Conservation (phyloP, 2,888 invertebrate genomes). For the Helicoverpa assulta region DNA sequence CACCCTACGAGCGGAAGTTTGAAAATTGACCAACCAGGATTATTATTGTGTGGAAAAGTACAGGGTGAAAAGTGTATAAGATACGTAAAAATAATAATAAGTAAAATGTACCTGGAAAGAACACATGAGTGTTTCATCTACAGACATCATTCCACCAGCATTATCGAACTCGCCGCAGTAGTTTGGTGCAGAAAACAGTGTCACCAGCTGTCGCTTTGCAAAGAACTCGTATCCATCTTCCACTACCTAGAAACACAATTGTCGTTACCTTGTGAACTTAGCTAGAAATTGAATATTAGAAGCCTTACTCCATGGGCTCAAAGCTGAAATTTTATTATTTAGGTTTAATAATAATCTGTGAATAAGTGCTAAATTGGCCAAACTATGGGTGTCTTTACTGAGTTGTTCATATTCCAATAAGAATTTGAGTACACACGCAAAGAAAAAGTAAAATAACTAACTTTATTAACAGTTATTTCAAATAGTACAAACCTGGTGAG, state of each 20-base stretch:
- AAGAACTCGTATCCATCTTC: constrained; percentile 99
- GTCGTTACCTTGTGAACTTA: background rate
- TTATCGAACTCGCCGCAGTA: constrained; percentile 99
- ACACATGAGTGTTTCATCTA: constrained; percentile 99
- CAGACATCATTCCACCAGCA: constrained; percentile 99
- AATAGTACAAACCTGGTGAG: constrained; percentile 94
- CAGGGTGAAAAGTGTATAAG: background rate
- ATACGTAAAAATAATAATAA: background rate
- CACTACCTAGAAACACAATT: constrained; percentile 92
- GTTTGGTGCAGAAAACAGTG: constrained; percentile 99
- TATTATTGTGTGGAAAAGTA: background rate
- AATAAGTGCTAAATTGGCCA: too few relatives aligned
- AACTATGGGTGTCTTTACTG: too few relatives aligned
- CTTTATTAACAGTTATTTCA: background rate
- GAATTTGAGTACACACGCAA: too few relatives aligned
- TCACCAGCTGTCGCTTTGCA: constrained; percentile 99
- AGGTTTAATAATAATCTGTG: too few relatives aligned
- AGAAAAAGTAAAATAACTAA: too few relatives aligned
- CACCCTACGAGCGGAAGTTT: background rate
- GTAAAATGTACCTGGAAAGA: constrained; percentile 96
- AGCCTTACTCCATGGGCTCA: too few relatives aligned
- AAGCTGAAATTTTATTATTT: too few relatives aligned
- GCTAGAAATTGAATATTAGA: background rate
- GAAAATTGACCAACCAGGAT: too few relatives aligned
- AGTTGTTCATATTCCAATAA: too few relatives aligned